Evolutionary conservation across 2,888 invertebrate species (phyloP), one percentile per base, ranked within the genome.

Genomic region (Campoletis raptor): DNA sequence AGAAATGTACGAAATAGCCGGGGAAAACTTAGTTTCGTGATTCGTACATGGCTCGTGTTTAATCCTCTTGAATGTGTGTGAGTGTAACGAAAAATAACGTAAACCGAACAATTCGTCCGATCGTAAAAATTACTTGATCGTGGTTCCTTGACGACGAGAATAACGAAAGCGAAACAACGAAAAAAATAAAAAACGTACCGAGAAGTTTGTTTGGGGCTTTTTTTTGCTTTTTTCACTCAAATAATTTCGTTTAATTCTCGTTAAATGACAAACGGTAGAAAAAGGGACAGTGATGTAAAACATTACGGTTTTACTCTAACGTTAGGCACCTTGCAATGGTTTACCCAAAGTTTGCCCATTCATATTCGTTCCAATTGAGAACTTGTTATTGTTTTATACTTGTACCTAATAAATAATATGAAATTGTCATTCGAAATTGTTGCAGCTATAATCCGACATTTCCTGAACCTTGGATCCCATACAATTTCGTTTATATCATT

Each of bases 341-440:
- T 81, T 79, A 61, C 77, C 64, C 80, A 82, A 77, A 78, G 77
- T 78, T 83, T 67, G 84, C 78, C 76, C 64, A 30, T 76, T 74
- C 74, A 42, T 61, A 30, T 69, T 73, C 64, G 70, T 69, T 52
- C 76, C 81, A 15, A 73, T 83, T 70, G 83, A 78, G 81, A 81
- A 81, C 61, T 86, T 84, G 81, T 86, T 84, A 86, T 86, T 86
- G 86, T 86, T 86, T 86, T 86, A 84, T 86, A 86, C 86, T 79
- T 81, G 81, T 84, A 86, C 79, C 81, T 86, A 86, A 86, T 86
- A 81, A 86, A 86, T 82, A 45, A 82, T 74, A 79, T 84, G 81
- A 70, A 83, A 78, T 74, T 81, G 54, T 81, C 69, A 81, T 79
- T 54, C 78, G 77, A 72, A 81, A 69, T 42, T 42, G 21, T 84